Percentiles rank a stretch among this genome's conserved stretches.
These are phyloP conservation scores for Malurus leucopterus DNA, from an alignment of 2,797 vertebrate species.

Conservation along the genomic window DNA sequence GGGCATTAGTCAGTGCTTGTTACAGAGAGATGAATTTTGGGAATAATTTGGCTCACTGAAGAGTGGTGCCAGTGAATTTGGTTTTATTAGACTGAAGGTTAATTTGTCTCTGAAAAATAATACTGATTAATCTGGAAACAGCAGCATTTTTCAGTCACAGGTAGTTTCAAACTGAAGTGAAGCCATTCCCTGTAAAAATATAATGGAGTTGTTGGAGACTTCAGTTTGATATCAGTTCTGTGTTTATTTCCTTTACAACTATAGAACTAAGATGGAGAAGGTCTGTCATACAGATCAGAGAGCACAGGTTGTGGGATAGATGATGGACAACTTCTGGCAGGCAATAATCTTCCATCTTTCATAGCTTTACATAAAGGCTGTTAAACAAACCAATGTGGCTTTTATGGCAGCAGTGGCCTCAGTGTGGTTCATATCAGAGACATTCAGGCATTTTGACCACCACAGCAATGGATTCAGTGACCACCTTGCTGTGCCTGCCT, in stretches of 20 bases:
- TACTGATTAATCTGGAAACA: neutral
- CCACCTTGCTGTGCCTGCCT: neutral
- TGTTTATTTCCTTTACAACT: neutral
- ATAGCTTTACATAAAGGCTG: neutral
- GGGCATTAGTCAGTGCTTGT: neutral
- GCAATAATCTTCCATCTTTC: neutral
- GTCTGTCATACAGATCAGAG: neutral
- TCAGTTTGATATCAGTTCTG: neutral
- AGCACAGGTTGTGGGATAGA: neutral
- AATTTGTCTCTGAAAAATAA: neutral
- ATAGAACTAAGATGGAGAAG: neutral
- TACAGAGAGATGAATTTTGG: neutral
- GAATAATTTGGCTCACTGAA: neutral
- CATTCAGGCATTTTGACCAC: neutral
- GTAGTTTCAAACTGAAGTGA: neutral
- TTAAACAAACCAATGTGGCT: neutral
- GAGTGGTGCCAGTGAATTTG: neutral
- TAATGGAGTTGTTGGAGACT: neutral
- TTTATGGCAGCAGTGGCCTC: neutral
- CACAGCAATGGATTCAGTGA: neutral
- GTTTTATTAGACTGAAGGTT: neutral
- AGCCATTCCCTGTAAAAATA: neutral
- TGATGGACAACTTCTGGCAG: neutral
- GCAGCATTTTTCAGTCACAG: neutral
- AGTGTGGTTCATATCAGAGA: neutral